Evolutionary conservation across 2,797 vertebrate genomes (phyloP), one percentile per base, ranked within the genome.

Genomic region (Pempheris klunzingeri): DNA sequence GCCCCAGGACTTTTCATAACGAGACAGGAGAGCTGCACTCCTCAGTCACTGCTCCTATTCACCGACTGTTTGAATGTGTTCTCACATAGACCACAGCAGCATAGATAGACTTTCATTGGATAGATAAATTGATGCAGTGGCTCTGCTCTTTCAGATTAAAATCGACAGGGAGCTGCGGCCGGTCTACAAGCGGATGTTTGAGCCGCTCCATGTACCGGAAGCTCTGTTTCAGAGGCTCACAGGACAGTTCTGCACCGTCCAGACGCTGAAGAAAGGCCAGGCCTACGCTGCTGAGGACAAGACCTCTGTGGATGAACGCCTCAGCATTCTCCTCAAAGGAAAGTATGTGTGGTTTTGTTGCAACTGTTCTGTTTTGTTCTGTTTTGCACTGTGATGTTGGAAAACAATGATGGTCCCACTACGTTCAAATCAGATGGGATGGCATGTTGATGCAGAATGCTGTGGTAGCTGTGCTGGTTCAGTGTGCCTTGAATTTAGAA

Each of bases 241-340:
- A 1, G 97, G 98, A 9, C 98, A 99, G 86, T 99, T 99, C 93
- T 99, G 98, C 95, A 97, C 96, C 84, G 97, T 99, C 83, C 95
- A 97, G 88, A 96, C 94, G 0, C 91, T 99, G 77, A 96, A 96
- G 94, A 97, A 96, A 82, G 97, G 96, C 39, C 96, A 99, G 91
- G 91, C 94, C 41, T 99, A 99, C 11, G 97, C 98, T 63, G 96
- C 95, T 2, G 98, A 99, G 85, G 97, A 99, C 87, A 98, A 98
- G 94, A 99, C 98, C 28, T 99, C 97, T 1, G 98, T 99, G 81
- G 98, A 99, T 10, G 97, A 98, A 62, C 97, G 97, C 41, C 96
- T 99, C 61, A 99, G 98, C 94, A 96, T 99, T 77, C 96, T 99
- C 11, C 95, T 99, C 64, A 99, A 98, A 92, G 98, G 98, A 87